Base-by-base conservation (phyloP, 2,888 invertebrate species). In the Pollenia angustigena region DNA sequence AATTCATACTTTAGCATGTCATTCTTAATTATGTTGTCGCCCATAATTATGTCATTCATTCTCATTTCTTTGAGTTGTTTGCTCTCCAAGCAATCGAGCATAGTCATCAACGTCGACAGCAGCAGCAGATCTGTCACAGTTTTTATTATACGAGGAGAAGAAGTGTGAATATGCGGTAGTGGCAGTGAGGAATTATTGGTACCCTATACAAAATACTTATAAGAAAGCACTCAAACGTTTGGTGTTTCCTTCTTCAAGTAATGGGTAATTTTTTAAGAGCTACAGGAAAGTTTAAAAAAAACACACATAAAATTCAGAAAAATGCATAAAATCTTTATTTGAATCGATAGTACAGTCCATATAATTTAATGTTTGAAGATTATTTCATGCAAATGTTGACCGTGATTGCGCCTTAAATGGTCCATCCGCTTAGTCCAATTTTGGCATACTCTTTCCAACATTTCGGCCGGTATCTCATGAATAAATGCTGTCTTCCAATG, bases 1-100 rank as follows among this genome's bases (percentile, higher is more conserved):
- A 92, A 92, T 92, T 92, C 92, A 92, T 92, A 92, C 92, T 92
- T 91, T 91, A 91, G 91, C 91, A 90, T 92, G 92, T 91, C 92
- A 92, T 90, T 91, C 91, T 91, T 92, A 92, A 92, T 92, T 92
- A 92, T 90, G 91, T 88, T 88, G 89, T 89, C 89, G 88, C 85
- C 87, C 87, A 87, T 88, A 89, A 88, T 89, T 88, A 89, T 89
- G 88, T 86, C 89, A 87, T 88, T 87, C 85, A 85, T 87, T 85
- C 74, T 87, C 48, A 68, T 78, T 80, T 52, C 56, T 79, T 69
- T 76, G 23, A 75, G 60, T 72, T 58, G 81, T 52, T 81, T 62
- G 71, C 80, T 87, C 72, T 62, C n/a, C 54, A 23, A 46, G 72
- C 71, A 72, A 74, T 74, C 68, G 42, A 69, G 80, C 58, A 48